phyloP scores from a whole-genome alignment of 2,113 vertebrate genomes.

The Pyrgilauda ruficollis region DNA sequence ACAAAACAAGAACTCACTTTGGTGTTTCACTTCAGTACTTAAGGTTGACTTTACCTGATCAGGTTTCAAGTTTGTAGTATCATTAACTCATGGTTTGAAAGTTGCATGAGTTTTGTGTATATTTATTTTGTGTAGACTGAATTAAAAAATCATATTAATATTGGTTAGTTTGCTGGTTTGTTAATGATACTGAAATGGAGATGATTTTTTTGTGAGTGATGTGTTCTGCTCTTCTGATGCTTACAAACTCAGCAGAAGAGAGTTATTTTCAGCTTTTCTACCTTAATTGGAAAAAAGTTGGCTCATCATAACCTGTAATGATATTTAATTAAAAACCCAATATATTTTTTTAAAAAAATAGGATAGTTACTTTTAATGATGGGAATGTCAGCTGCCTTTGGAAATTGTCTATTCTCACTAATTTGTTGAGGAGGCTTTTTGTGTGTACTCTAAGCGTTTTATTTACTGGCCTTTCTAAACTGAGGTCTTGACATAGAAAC shows the following conservation, averaged over 20 bases:
- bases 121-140: neutral
- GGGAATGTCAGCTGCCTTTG: neutral
- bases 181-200: neutral
- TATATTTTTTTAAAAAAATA: neutral
- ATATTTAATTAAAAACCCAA: neutral
- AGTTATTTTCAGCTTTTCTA: neutral
- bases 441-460: neutral
- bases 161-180: neutral
- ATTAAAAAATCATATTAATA: neutral
- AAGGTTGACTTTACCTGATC: neutral
- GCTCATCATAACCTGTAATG: neutral
- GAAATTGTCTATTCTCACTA: neutral
- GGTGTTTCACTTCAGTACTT: neutral
- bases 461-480: neutral
- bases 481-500: neutral
- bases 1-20: neutral
- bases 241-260: neutral
- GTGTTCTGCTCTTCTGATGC: neutral
- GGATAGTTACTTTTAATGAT: neutral
- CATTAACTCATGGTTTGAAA: neutral
- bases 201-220: neutral
- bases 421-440: neutral
- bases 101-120: neutral
- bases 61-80: neutral
- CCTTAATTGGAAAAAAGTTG: neutral